Conservation (phyloP, 2,113 vertebrate species). For the Polypterus senegalus region DNA sequence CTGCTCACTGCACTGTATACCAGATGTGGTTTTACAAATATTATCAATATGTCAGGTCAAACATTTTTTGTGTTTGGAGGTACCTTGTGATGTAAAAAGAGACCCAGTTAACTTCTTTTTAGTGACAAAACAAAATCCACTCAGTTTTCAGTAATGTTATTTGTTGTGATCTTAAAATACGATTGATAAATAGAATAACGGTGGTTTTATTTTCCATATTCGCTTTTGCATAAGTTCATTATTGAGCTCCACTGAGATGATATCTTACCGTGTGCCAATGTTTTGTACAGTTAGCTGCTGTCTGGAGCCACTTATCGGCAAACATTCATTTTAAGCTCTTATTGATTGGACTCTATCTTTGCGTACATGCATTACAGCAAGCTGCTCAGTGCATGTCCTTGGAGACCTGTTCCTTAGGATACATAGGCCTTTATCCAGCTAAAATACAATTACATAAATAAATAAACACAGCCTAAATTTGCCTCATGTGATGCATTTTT, state of each 20-base stretch:
- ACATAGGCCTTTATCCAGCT: neutral
- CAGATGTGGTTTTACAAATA: too few species aligned
- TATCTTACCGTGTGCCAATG: neutral
- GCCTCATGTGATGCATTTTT: neutral
- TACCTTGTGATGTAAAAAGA: too few species aligned
- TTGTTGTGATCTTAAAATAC: too few species aligned
- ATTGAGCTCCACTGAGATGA: neutral
- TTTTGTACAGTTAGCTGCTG: neutral
- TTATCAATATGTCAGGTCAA: too few species aligned
- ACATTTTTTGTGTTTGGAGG: too few species aligned
- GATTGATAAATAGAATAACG: too few species aligned
- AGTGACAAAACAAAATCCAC: too few species aligned
- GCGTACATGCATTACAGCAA: neutral
- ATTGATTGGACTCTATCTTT: neutral
- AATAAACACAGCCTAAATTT: neutral
- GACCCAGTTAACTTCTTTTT: too few species aligned
- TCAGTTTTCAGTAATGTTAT: too few species aligned
- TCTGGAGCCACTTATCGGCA: neutral
- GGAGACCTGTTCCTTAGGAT: neutral
- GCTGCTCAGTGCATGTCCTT: neutral
- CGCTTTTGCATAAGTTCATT: too few species aligned
- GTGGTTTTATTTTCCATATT: too few species aligned
- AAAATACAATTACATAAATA: neutral
- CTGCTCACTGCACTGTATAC: too few species aligned
- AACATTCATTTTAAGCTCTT: neutral